Evolutionary conservation across 2,797 vertebrate species (phyloP).

Genomic region (Apodemus agrarius): DNA sequence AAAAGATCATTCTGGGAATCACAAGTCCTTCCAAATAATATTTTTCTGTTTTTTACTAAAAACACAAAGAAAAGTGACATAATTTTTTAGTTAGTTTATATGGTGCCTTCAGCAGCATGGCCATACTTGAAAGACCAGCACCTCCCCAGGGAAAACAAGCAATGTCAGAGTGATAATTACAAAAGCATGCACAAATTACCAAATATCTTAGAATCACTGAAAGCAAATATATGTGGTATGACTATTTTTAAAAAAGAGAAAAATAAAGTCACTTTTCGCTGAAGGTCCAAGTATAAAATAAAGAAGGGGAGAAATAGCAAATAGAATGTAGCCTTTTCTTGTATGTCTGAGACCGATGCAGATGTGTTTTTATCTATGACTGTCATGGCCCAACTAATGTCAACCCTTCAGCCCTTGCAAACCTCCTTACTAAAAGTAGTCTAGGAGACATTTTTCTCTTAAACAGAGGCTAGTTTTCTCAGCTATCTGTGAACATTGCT

Average conservation of each 20-base stretch:
- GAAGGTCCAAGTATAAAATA: slow-evolving; percentile 25
- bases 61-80: slow-evolving; percentile 7
- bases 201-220: neutral
- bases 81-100: neutral
- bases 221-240: slow-evolving; percentile 45
- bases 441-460: neutral
- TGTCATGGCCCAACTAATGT: neutral
- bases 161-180: slow-evolving; percentile 26
- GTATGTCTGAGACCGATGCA: neutral
- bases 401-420: neutral
- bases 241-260: slow-evolving; percentile 43
- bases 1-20: neutral
- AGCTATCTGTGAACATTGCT: neutral
- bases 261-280: neutral
- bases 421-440: neutral
- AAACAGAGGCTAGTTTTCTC: neutral
- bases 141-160: neutral
- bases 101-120: neutral
- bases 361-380: neutral
- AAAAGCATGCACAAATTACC: slow-evolving; percentile 31
- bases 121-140: slow-evolving; percentile 22
- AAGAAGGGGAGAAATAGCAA: neutral
- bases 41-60: slow-evolving; percentile 25
- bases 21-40: neutral
- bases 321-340: neutral